Base-by-base conservation (phyloP, 2,797 vertebrate genomes). In the Pseudochaenichthys georgianus region DNA sequence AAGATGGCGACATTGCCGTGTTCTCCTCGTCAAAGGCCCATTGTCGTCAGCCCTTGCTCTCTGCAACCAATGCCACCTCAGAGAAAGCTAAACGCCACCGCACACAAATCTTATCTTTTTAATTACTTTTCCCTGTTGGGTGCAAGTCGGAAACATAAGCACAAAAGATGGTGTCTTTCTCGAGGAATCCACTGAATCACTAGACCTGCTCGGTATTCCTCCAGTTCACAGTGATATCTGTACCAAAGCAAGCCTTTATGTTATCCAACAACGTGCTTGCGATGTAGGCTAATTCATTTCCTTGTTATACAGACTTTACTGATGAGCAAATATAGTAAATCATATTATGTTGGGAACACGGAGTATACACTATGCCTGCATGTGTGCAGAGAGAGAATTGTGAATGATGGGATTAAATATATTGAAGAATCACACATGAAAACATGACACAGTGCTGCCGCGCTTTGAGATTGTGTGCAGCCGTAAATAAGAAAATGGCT, bases 1-100 rank as follows among this genome's bases (percentile, higher is more conserved):
- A 95, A 90, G 69, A 92, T 93, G 93, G 95, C 92, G 91, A 95
- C 94, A 95, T 88, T 86, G 90, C 77, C 59, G 47, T 73, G 87
- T 87, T 86, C 80, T 84, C 71, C 87, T 94, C 21, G 53, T 89
- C 86, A 94, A 74, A 86, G 87, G 85, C 70, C 75, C 84, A 94
- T 96, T 97, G 93, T 96, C 82, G 75, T 64, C 43, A 75, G 62
- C 61, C 41, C 53, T 86, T 75, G 84, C 73, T 88, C 92, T 88
- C 78, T 75, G 91, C 76, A 80, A 84, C 87, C 78, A 77, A 91
- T 88, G 93, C 89, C 65, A 85, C 87, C 83, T 59, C 78, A 28
- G 76, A 83, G 83, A 38, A 84, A 82, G 73, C 78, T 57, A 81
- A 84, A 81, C 19, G 12, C 60, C 73, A 67, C 47, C 43, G 61